Evolutionary conservation across 1,140 invertebrate genomes (phyloP), one percentile per base, ranked within the genome.

Genomic region (Chironomus striatipennis): DNA sequence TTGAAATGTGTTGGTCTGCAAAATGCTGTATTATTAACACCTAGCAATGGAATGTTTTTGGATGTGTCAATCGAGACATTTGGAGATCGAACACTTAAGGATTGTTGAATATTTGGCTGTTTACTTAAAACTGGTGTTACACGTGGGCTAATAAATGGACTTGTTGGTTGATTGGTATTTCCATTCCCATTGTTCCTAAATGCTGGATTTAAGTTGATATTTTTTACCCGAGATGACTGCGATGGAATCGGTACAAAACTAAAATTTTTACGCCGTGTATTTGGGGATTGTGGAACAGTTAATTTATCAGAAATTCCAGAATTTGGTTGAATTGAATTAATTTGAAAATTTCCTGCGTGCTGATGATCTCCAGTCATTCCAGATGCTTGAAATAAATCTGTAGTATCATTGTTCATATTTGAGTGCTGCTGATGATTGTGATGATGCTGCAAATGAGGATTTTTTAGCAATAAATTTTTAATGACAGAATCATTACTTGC

Each of bases 81-180:
- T 57, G 75, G 72, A 43, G 43, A 43, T 6, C 34, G 17, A 24
- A 9, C 47, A 21, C 20, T 73, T 18, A 82, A 64, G 0, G 80
- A 80, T 74, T 80, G 78, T 43, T 77, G 80, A 0, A 2, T 34
- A 34, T 34, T 34, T 43, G 75, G 70, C 18, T 74, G 64, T 42
- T 75, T 74, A 6, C 90, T 84, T 10, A 88, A 87, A 1, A 91
- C 86, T 0, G 91, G 90, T 1, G 92, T 93, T 76, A 90, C 89
- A 21, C 91, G 84, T 0, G 93, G 93, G 77, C 92, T 94, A 1
- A 94, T 91, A 80, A 95, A 95, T 2, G 92, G 92, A 80, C 90
- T 93, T n/a, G 88, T 15, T 47, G 43, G 0, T 21, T 73, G 43
- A 75, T 75, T 24, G 34, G 34, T 4, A 5, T 34, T 34, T 34